Conservation (phyloP, 2,797 vertebrate species). For the Linurgus olivaceus region DNA sequence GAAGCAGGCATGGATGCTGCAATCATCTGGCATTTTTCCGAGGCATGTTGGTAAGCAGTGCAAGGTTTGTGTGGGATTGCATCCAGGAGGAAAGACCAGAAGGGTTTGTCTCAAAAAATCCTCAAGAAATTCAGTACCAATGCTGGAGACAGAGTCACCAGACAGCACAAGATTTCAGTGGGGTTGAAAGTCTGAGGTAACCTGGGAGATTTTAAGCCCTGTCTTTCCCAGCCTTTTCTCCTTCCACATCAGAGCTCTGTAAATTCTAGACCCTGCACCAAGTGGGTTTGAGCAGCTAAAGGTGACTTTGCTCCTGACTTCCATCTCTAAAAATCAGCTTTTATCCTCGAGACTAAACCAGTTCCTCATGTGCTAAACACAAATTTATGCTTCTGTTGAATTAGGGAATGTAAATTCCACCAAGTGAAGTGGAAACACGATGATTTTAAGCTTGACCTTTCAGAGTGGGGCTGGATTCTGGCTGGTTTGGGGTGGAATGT, state of each 20-base stretch:
- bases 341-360: background rate
- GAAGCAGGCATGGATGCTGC: conserved; percentile 83
- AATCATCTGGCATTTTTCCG: conserved; percentile 80
- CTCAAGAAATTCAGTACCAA: background rate
- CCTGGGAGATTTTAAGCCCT: background rate
- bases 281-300: background rate
- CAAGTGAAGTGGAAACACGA: background rate
- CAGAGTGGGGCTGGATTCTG: background rate
- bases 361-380: background rate
- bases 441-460: background rate
- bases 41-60: conserved; percentile 85
- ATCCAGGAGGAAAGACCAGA: background rate
- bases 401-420: background rate
- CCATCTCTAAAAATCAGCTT: background rate
- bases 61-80: background rate
- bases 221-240: background rate
- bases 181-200: background rate
- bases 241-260: background rate
- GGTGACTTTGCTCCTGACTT: background rate
- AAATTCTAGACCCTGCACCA: background rate
- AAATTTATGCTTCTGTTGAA: background rate
- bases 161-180: background rate
- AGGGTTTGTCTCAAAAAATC: background rate
- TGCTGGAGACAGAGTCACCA: background rate
- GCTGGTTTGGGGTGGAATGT: background rate